These are phyloP conservation scores for Cataglyphis hispanica DNA, from an alignment of 1,140 invertebrate species.

Conservation along the genomic window DNA sequence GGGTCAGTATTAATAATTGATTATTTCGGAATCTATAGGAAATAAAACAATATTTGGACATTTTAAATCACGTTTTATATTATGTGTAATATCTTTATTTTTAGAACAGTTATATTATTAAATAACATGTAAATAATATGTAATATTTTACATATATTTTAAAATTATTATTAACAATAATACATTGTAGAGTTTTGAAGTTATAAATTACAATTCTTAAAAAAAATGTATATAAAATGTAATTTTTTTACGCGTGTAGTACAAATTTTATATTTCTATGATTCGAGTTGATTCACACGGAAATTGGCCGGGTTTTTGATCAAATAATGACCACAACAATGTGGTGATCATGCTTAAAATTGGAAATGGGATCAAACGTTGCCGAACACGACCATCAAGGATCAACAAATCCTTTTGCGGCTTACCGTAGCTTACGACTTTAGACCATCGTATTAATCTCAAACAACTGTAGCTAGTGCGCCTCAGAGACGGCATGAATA, in stretches of 20 bases:
- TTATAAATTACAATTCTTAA: not conserved
- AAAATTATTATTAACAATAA: not conserved
- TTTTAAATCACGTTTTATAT: not conserved
- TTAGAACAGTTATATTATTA: not conserved
- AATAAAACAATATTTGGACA: not conserved
- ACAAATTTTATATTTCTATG: too few relatives aligned
- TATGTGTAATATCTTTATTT: not conserved
- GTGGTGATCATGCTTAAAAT: constrained; percentile 1
- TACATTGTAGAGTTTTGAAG: not conserved
- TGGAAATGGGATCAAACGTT: constrained; percentile 41
- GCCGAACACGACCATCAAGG: constrained; percentile 58
- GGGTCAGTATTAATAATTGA: constrained; percentile 46
- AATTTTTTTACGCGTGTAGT: not conserved
- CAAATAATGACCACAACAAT: not conserved
- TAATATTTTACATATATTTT: not conserved
- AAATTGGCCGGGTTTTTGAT: not conserved
- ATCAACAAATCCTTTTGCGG: constrained; percentile 55
- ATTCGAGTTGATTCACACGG: not conserved
- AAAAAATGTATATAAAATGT: not conserved
- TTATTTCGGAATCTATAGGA: not conserved
- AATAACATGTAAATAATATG: not conserved
- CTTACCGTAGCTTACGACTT: constrained; percentile 72
- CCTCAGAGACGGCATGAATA: constrained; percentile 72
- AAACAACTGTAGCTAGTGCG: constrained; percentile 70
- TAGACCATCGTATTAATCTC: constrained; percentile 73